These are phyloP conservation scores for Platorchestia sp. DNA, from an alignment of 1,140 invertebrate genomes.

Conservation along the genomic window DNA sequence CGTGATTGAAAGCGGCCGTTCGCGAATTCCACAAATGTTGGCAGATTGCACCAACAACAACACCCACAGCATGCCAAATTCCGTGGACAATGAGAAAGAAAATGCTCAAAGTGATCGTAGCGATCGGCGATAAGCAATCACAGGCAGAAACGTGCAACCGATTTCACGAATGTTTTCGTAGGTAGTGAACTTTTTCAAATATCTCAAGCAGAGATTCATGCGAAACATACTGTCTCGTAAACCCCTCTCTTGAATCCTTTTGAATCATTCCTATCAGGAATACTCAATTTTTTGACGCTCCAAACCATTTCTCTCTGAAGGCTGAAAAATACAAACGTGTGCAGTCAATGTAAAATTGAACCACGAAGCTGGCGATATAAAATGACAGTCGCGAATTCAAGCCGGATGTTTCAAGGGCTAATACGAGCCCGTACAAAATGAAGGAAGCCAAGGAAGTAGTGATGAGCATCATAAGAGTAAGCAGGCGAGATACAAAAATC, in stretches of 20 bases:
- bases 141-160: not conserved
- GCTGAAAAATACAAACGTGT: not conserved
- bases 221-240: too few relatives aligned
- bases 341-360: not conserved
- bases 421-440: not conserved
- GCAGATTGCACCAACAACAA: not conserved
- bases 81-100: not conserved
- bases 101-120: not conserved
- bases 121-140: not conserved
- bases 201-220: not conserved
- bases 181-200: not conserved
- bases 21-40: not conserved
- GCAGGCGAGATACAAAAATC: not conserved
- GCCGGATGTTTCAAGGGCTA: not conserved
- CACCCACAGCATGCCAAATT: not conserved
- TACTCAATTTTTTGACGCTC: not conserved
- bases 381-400: not conserved
- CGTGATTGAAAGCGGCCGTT: not conserved
- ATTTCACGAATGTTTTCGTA: not conserved
- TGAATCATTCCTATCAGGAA: too few relatives aligned
- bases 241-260: too few relatives aligned
- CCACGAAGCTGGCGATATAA: not conserved
- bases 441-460: not conserved
- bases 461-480: not conserved
- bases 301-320: not conserved